A percentile compares a stretch with the other conserved stretches of the same genome.
phyloP scores from a whole-genome alignment of 2,113 vertebrate genomes.

The Prochilodus magdalenae region DNA sequence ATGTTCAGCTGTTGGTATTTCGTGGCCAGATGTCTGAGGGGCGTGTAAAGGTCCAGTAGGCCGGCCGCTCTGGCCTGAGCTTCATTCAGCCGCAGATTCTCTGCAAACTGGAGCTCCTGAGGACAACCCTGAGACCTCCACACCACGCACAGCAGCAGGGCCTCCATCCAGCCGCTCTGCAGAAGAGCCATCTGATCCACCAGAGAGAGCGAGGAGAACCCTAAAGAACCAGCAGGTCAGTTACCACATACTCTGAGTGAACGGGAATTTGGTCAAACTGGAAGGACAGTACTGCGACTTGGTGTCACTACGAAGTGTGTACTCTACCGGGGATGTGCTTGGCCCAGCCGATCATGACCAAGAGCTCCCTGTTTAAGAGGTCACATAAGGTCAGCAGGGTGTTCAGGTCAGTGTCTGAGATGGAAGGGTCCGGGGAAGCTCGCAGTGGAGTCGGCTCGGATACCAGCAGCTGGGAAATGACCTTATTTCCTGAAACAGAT shows the following conservation, averaged over 20 bases:
- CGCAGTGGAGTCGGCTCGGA: slow-evolving; percentile 72
- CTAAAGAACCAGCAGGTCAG: slow-evolving; percentile 49
- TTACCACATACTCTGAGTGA: neutral
- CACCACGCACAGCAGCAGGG: slow-evolving; percentile 72
- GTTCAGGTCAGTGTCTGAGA: slow-evolving; percentile 69
- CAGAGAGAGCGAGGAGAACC: slow-evolving; percentile 72
- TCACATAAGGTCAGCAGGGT: slow-evolving; percentile 79
- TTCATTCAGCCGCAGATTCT: slow-evolving; percentile 67
- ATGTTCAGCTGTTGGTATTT: slow-evolving; percentile 70
- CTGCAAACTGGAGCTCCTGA: slow-evolving; percentile 71
- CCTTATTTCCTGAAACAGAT: slow-evolving; percentile 72
- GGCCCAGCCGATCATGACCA: slow-evolving; percentile 80
- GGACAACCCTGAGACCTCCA: slow-evolving; percentile 65
- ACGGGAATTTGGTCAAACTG: too few relatives aligned
- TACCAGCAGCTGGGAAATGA: slow-evolving; percentile 75
- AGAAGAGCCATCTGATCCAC: slow-evolving; percentile 77
- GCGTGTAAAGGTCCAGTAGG: slow-evolving; percentile 68
- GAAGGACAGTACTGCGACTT: too few relatives aligned
- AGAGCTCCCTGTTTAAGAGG: slow-evolving; percentile 78
- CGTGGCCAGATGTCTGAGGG: slow-evolving; percentile 67
- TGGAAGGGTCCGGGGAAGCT: slow-evolving; percentile 71
- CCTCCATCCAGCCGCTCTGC: slow-evolving; percentile 80
- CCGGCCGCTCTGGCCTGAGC: slow-evolving; percentile 63
- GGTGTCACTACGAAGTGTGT: neutral
- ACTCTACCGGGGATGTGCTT: slow-evolving; percentile 80